Evolutionary conservation across 2,797 vertebrate genomes (phyloP).

Genomic region (Pelodytes ibericus): DNA sequence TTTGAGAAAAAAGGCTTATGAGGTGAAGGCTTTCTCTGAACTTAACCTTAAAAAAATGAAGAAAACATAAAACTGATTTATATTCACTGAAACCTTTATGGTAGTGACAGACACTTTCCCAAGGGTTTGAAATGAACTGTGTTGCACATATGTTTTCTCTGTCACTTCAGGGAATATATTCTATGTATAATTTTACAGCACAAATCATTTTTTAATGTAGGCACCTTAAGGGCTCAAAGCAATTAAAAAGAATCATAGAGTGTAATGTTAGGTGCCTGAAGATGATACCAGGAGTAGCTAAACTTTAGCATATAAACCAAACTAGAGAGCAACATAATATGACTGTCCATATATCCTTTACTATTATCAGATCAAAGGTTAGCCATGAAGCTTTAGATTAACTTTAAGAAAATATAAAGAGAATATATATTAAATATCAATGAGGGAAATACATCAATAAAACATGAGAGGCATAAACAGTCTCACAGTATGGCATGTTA

Average conservation of each 20-base stretch:
- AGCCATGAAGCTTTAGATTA: no score
- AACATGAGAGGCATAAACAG: no score
- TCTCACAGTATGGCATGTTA: no score
- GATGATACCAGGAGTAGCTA: not conserved
- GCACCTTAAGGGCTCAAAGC: slow-evolving; percentile 22
- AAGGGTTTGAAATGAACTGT: slow-evolving; percentile 13
- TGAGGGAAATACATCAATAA: no score
- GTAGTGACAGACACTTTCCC: slow-evolving; percentile 9
- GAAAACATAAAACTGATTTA: no score
- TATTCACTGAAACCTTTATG: not conserved
- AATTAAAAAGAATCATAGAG: slow-evolving; percentile 40
- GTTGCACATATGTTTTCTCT: slow-evolving; percentile 16
- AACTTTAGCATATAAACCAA: not conserved
- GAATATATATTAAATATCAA: no score
- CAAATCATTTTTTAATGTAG: slow-evolving; percentile 13
- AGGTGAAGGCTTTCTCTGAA: no score
- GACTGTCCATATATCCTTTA: no score
- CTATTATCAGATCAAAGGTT: not conserved
- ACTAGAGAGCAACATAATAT: slow-evolving; percentile 4
- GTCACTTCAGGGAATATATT: slow-evolving; percentile 6
- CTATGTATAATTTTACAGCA: slow-evolving; percentile 22
- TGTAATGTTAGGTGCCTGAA: slow-evolving; percentile 25
- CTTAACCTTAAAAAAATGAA: no score
- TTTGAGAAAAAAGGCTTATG: no score
- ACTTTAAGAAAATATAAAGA: no score